These are phyloP conservation scores for Ianthella basta DNA, from an alignment of 37 sponge, comb jelly and placozoan genomes.

Conservation along the genomic window DNA sequence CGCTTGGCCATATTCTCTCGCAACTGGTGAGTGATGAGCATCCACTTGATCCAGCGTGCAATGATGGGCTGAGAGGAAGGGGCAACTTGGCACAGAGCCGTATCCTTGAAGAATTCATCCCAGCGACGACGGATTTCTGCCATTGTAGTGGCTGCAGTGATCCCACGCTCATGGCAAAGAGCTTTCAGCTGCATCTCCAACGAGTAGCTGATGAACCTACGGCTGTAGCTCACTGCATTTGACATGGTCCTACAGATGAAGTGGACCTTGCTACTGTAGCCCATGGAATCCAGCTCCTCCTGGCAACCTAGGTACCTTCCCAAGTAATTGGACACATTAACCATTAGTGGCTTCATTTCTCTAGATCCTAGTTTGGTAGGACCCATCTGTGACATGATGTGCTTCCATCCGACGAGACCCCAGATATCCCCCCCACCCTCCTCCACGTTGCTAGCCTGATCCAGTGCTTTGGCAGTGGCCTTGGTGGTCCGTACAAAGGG, in stretches of 20 bases:
- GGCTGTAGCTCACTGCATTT: conserved; percentile 12
- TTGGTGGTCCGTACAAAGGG: conserved; percentile 3
- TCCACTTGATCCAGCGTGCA: conserved; percentile 43
- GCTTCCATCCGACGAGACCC: not conserved
- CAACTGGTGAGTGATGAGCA: conserved; percentile 13
- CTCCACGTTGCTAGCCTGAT: too few species aligned
- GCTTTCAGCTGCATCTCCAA: conserved; percentile 31
- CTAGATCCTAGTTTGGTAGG: not conserved
- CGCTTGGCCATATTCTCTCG: conserved; percentile 17
- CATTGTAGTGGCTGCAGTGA: conserved; percentile 21
- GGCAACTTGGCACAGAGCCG: not conserved
- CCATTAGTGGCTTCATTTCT: conserved; percentile 20
- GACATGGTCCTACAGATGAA: not conserved
- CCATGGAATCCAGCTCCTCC: not conserved
- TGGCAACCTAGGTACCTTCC: not conserved
- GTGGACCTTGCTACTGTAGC: not conserved
- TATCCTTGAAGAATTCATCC: conserved; percentile 27
- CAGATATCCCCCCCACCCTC: not conserved
- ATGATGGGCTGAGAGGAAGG: conserved; percentile 3
- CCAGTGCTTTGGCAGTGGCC: conserved; percentile 1
- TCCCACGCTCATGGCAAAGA: not conserved
- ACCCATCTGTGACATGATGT: not conserved
- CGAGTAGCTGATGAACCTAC: conserved; percentile 27
- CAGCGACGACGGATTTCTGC: not conserved
- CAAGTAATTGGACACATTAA: conserved; percentile 18